Percentiles rank a stretch among this genome's conserved stretches.
phyloP scores from a whole-genome alignment of 1,140 invertebrate species.

The Plodia interpunctella region DNA sequence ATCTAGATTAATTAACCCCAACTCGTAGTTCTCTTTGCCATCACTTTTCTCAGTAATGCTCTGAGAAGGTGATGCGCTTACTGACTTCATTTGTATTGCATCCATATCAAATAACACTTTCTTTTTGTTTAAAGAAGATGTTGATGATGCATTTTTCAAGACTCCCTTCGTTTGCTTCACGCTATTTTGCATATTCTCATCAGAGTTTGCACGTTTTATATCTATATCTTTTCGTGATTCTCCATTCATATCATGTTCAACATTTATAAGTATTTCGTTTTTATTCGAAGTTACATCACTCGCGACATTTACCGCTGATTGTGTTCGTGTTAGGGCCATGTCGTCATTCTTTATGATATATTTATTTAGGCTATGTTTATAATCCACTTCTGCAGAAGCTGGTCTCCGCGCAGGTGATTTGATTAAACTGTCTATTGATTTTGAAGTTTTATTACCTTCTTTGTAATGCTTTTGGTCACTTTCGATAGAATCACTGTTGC shows the following conservation, averaged over 20 bases:
- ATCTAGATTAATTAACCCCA: conserved; percentile 57
- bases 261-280: conserved; percentile 18
- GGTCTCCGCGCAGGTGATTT: conserved; percentile 54
- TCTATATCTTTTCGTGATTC: conserved; percentile 36
- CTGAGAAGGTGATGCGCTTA: conserved; percentile 66
- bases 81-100: conserved; percentile 72
- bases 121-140: conserved; percentile 76
- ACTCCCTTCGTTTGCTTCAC: conserved; percentile 75
- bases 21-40: conserved; percentile 53
- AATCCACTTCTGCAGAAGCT: conserved; percentile 25
- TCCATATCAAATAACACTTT: conserved; percentile 80
- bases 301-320: conserved; percentile 28
- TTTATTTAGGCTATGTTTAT: conserved; percentile 23
- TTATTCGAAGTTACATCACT: conserved; percentile 17
- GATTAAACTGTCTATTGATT: conserved; percentile 45
- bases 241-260: conserved; percentile 39
- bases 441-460: conserved; percentile 26
- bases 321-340: conserved; percentile 21
- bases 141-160: conserved; percentile 76
- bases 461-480: conserved; percentile 34
- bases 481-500: conserved; percentile 21
- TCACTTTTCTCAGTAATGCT: conserved; percentile 63
- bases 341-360: conserved; percentile 19
- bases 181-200: conserved; percentile 46
- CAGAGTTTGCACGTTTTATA: conserved; percentile 40